Evolutionary conservation across 2,113 vertebrate genomes (phyloP), one percentile per base, ranked within the genome.

Genomic region (Ictalurus punctatus): DNA sequence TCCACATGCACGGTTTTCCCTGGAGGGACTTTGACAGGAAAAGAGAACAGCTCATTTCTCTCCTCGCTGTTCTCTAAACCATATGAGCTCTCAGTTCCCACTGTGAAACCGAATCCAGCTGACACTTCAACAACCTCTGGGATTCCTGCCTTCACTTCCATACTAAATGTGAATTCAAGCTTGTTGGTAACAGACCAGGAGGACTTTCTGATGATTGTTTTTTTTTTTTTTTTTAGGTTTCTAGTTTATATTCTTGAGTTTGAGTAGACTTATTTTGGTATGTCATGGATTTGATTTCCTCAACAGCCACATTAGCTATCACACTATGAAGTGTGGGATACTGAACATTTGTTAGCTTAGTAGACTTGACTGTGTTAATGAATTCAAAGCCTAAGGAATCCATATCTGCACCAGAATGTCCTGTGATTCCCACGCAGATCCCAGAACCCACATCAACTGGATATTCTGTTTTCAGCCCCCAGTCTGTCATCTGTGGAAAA

Each of bases 101-200:
- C 2, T 4, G 13, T 92, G 21, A 63, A 83, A 59, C 76, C 58
- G 48, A 34, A 91, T 65, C 87, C 90, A 56, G 25, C 1, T 1
- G 84, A 27, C 1, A 69, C 5, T 1, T 91, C 90, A 0, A 0
- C 40, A 84, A 92, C 6, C 16, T 74, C 84, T 21, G 90, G 91
- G 82, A 93, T 79, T 27, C 48, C 52, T 34, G 85, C 91, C 17
- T 63, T 86, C 30, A 92, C 90, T 52, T 67, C 61, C 4, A 92
- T 1, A 10, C 1, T 83, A n/a, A 59, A 84, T 0, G 69, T 81
- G 3, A 34, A 0, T 14, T 90, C 71, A 0, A 91, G 65, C 0
- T 80, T 89, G 52, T 59, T 65, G n/a, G 23, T 84, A 23, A 78
- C 44, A 19, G 87, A 80, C 90, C 92, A 93, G 44, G 79, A 90